Percentiles rank a stretch among this genome's conserved stretches.
These are phyloP conservation scores for Tautogolabrus adspersus DNA, from an alignment of 2,113 vertebrate genomes.

Conservation along the genomic window DNA sequence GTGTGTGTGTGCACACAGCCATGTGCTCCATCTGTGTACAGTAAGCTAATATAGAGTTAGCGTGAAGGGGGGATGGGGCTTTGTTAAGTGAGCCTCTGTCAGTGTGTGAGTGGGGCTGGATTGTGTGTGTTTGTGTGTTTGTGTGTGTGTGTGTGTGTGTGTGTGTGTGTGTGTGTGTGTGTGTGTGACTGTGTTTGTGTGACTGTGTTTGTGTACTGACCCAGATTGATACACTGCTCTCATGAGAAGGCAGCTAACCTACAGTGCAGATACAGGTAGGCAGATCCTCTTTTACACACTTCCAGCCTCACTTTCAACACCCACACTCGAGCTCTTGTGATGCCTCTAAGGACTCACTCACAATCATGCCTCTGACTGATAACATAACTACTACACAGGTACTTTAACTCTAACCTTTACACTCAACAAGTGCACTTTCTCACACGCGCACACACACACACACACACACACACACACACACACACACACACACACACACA, in stretches of 20 bases:
- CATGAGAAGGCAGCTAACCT: conserved; percentile 58
- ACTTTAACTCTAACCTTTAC: not conserved
- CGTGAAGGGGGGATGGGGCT: conserved; percentile 51
- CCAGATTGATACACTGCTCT: conserved; percentile 69
- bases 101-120: conserved; percentile 22
- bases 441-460: not conserved
- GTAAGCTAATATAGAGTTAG: conserved; percentile 71
- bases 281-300: conserved; percentile 2
- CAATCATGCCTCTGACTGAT: not conserved
- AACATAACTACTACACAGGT: not conserved
- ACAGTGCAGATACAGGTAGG: conserved; percentile 19
- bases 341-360: not conserved
- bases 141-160: conserved; percentile 33
- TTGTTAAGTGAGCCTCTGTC: conserved; percentile 51
- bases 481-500: not conserved
- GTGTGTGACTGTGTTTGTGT: conserved; percentile 12
- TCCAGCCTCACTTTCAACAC: not conserved
- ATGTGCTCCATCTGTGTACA: conserved; percentile 63
- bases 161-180: conserved; percentile 30
- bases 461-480: no score
- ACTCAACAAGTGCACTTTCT: not conserved
- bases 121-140: conserved; percentile 39
- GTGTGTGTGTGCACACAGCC: conserved; percentile 30
- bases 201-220: conserved; percentile 58
- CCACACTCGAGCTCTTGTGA: not conserved